Conservation (phyloP, 1,140 invertebrate genomes). For the Gryllus bimaculatus region DNA sequence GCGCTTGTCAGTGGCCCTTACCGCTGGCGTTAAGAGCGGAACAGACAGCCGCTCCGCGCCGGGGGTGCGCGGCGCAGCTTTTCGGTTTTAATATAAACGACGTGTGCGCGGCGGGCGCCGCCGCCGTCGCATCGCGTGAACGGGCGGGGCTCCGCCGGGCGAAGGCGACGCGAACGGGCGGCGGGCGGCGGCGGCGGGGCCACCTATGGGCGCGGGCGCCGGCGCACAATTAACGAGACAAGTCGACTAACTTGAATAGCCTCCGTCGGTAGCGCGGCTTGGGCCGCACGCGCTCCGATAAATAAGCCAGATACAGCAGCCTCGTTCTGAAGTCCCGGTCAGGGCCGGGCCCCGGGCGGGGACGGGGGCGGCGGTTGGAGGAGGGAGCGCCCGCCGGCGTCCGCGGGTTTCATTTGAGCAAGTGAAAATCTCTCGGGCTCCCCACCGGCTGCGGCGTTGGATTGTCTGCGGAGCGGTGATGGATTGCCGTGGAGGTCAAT, state of each 20-base stretch:
- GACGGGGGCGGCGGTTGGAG: not conserved
- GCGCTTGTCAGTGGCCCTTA: too few relatives aligned
- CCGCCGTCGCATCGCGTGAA: not conserved
- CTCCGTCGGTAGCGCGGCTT: not conserved
- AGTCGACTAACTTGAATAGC: conserved; percentile 18
- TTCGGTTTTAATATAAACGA: not conserved
- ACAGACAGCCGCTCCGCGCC: too few relatives aligned
- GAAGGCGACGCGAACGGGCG: too few relatives aligned
- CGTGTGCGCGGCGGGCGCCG: too few relatives aligned
- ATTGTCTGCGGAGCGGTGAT: conserved; percentile 18
- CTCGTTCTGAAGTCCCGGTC: not conserved
- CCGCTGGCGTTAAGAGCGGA: too few relatives aligned
- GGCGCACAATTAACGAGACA: not conserved
- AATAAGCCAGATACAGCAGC: conserved; percentile 12
- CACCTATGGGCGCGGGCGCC: too few relatives aligned
- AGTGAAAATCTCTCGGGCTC: conserved; percentile 9
- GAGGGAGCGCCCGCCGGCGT: not conserved
- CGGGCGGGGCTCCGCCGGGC: too few relatives aligned
- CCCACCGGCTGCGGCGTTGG: not conserved
- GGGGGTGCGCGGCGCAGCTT: not conserved
- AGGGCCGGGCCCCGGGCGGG: not conserved
- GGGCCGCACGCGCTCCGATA: not conserved
- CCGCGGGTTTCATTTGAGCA: conserved; percentile 12
- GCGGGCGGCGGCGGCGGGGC: too few relatives aligned
- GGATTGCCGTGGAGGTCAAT: conserved; percentile 23